Evolutionary conservation across 2,888 invertebrate genomes (phyloP).

Genomic region (Anticlea derivata): DNA sequence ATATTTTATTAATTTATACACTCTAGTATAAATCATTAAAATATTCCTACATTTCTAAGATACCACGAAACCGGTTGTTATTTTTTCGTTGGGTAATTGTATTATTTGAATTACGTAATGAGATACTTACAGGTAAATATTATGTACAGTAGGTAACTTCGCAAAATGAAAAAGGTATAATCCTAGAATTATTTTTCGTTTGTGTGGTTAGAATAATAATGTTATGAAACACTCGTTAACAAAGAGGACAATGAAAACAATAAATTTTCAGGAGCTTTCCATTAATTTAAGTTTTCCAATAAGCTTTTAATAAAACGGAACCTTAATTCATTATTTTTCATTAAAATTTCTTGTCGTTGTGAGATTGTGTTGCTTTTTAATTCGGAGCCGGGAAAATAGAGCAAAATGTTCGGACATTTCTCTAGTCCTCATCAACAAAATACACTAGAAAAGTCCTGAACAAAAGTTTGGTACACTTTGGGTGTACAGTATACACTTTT

Average conservation of each 20-base stretch:
- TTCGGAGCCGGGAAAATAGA: background rate
- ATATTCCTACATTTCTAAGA: too few species aligned
- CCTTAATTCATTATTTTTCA: conserved; percentile 23
- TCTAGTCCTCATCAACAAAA: too few species aligned
- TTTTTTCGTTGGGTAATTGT: too few species aligned
- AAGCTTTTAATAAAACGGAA: conserved; percentile 25
- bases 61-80: too few species aligned
- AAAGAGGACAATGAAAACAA: conserved; percentile 28
- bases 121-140: too few species aligned
- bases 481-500: conserved; percentile 1
- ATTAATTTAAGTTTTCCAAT: conserved; percentile 29
- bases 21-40: too few species aligned
- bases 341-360: conserved; percentile 9
- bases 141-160: too few species aligned
- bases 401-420: background rate
- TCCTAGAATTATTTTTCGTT: background rate
- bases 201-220: conserved; percentile 3
- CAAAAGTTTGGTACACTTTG: background rate
- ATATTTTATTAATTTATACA: too few species aligned
- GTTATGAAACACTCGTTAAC: conserved; percentile 13
- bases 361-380: conserved; percentile 2
- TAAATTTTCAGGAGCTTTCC: conserved; percentile 23
- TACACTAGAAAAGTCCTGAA: background rate
- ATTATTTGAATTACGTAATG: too few species aligned
- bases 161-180: too few species aligned